Evolutionary conservation across 2,113 vertebrate species (phyloP).

Genomic region (Parus major): DNA sequence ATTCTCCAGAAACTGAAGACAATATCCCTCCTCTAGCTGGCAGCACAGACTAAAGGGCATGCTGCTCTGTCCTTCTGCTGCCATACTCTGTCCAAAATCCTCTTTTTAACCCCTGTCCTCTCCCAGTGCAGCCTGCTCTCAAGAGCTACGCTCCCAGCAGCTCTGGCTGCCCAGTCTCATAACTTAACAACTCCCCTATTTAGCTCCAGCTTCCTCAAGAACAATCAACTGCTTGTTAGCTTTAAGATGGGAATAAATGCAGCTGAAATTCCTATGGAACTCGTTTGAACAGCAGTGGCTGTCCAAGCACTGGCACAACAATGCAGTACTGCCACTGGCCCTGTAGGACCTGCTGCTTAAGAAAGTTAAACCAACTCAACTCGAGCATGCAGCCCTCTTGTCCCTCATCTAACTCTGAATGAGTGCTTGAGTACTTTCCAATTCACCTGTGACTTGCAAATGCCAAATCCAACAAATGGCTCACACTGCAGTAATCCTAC

Average conservation of each 20-base stretch:
- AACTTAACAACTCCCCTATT: background rate
- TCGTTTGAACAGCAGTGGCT: background rate
- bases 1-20: background rate
- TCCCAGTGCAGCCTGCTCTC: background rate
- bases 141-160: background rate
- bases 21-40: background rate
- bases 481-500: background rate
- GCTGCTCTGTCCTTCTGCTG: background rate
- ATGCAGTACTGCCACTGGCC: background rate
- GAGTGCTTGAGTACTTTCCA: background rate
- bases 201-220: background rate
- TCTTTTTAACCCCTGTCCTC: background rate
- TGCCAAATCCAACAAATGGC: background rate
- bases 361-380: background rate
- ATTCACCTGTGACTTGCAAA: background rate
- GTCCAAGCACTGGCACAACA: background rate
- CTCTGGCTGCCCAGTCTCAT: background rate
- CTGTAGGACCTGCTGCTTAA: background rate
- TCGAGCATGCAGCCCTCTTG: rapidly evolving
- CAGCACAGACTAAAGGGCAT: background rate
- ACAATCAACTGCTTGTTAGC: background rate
- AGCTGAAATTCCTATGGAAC: background rate
- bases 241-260: background rate
- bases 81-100: background rate
- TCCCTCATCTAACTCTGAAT: background rate